These are phyloP conservation scores for Elmis aenea DNA, from an alignment of 2,888 invertebrate genomes.

Conservation along the genomic window DNA sequence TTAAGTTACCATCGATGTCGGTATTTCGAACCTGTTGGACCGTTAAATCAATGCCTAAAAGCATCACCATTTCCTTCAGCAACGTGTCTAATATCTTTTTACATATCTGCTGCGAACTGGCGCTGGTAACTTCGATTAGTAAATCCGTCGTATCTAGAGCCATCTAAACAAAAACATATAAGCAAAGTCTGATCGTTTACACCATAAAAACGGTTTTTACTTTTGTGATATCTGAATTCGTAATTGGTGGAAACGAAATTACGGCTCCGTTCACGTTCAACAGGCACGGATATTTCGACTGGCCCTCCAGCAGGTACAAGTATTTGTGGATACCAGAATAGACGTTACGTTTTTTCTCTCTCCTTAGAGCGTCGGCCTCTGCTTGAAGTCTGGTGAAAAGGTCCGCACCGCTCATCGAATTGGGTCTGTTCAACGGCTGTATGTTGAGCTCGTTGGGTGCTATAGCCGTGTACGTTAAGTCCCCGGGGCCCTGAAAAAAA, in stretches of 20 bases:
- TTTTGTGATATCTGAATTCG: conserved; percentile 77
- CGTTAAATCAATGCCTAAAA: conserved; percentile 43
- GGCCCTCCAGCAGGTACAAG: conserved; percentile 71
- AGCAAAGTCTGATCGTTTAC: too few species aligned
- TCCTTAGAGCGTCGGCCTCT: conserved; percentile 75
- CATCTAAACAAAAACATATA: conserved; percentile 52
- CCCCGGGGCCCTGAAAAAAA: conserved; percentile 42
- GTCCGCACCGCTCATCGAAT: conserved; percentile 59
- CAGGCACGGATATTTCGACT: conserved; percentile 68
- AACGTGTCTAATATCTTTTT: conserved; percentile 63
- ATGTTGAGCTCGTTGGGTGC: conserved; percentile 61
- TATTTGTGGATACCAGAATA: conserved; percentile 83
- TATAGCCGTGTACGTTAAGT: conserved; percentile 64
- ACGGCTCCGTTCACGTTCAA: conserved; percentile 60
- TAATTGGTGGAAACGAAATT: conserved; percentile 83
- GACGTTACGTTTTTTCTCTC: conserved; percentile 77
- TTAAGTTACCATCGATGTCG: conserved; percentile 62
- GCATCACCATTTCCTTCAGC: conserved; percentile 57
- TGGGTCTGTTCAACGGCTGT: conserved; percentile 59
- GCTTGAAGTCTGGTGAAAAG: conserved; percentile 63
- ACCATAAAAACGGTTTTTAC: conserved; percentile 50
- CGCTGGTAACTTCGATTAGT: conserved; percentile 73
- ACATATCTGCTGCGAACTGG: conserved; percentile 59
- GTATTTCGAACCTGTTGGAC: conserved; percentile 68
- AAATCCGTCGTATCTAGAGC: conserved; percentile 60